Evolutionary conservation across 53 echinoderm and acorn worm species (phyloP).

Genomic region (Patiria pectinifera): DNA sequence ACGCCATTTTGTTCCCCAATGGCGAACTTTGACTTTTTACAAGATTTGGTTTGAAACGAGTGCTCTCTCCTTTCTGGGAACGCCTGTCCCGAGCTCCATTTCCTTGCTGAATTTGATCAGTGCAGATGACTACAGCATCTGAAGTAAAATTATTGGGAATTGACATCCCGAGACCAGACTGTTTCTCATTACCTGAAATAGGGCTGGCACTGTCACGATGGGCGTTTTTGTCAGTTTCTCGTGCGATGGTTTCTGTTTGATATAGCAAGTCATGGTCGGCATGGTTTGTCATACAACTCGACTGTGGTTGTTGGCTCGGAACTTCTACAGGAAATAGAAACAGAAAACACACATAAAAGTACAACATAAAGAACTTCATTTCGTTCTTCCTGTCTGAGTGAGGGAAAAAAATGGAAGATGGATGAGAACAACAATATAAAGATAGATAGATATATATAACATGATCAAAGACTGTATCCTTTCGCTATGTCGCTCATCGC

Average conservation of each 20-base stretch:
- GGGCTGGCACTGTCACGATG: background rate
- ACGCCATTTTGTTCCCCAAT: background rate
- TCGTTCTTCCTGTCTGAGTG: no score
- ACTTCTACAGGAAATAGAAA: constrained; percentile 31
- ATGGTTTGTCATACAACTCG: constrained; percentile 28
- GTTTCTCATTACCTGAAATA: background rate
- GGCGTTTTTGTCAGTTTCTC: background rate
- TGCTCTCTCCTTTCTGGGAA: background rate
- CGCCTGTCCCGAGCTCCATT: background rate
- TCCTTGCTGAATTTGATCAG: background rate
- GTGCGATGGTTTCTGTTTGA: background rate
- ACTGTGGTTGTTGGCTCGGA: constrained; percentile 8
- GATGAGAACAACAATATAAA: no score
- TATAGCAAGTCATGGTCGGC: constrained; percentile 10
- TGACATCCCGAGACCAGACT: background rate
- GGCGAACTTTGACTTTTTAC: constrained; percentile 29
- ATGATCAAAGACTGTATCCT: no score
- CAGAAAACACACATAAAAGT: background rate
- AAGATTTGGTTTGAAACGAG: constrained; percentile 11
- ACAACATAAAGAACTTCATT: no score
- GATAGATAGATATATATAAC: no score
- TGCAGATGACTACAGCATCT: background rate
- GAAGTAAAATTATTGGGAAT: background rate
- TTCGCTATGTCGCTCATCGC: no score
- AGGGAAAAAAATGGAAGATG: no score